Percentiles rank a stretch among this genome's conserved stretches.
Conservation (phyloP, 2,888 invertebrate species). For the Scrobipalpa atriplicella region DNA sequence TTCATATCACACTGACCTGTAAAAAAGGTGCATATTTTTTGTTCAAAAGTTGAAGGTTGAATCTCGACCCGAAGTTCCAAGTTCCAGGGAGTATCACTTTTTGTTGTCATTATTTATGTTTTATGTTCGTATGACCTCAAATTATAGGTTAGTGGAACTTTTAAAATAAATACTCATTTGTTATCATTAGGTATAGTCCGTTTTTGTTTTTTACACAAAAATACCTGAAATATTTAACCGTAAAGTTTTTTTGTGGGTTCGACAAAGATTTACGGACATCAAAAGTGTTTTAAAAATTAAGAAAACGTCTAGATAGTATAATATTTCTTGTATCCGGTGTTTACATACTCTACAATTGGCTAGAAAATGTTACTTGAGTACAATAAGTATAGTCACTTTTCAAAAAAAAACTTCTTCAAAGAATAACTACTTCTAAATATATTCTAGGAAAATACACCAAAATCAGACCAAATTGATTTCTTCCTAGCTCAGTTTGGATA, state of each 20-base stretch:
- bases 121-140: slow-evolving; percentile 19
- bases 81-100: slow-evolving; percentile 44
- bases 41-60: slow-evolving; percentile 43
- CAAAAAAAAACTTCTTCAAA: not conserved
- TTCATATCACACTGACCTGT: slow-evolving; percentile 36
- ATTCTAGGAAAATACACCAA: slow-evolving; percentile 1
- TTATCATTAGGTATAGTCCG: not conserved
- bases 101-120: slow-evolving; percentile 30
- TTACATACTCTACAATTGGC: too few species aligned
- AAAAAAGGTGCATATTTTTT: slow-evolving; percentile 37
- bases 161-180: slow-evolving; percentile 19
- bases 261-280: not conserved
- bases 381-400: too few species aligned
- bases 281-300: not conserved
- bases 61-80: slow-evolving; percentile 36
- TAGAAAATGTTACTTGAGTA: too few species aligned
- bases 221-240: slow-evolving; percentile 6
- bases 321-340: too few species aligned
- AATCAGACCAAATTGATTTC: slow-evolving; percentile 11
- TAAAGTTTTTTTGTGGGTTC: not conserved
- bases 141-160: slow-evolving; percentile 24
- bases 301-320: not conserved
- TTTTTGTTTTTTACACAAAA: not conserved
- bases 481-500: slow-evolving; percentile 13
- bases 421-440: not conserved